Evolutionary conservation across 2,797 vertebrate genomes (phyloP).

Genomic region (Cottoperca gobio): DNA sequence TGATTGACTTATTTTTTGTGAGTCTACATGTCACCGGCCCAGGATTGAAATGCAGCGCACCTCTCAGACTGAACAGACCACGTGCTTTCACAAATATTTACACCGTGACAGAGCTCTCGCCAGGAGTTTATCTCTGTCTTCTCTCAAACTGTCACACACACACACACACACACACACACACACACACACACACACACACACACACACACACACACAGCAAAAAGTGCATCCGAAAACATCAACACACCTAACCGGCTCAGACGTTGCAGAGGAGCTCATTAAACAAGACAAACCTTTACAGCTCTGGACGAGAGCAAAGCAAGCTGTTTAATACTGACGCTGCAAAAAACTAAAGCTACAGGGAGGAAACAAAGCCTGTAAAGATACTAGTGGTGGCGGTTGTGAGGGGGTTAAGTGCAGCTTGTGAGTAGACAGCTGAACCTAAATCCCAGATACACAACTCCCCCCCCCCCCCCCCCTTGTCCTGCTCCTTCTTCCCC

Average conservation of each 20-base stretch:
- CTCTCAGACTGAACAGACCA: constrained; percentile 58
- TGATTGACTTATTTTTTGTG: too few species aligned
- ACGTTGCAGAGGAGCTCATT: constrained; percentile 70
- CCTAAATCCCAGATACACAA: constrained; percentile 81
- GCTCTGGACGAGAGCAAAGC: constrained; percentile 33
- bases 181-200: constrained; percentile 33
- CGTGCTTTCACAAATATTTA: constrained; percentile 78
- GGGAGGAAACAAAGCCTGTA: constrained; percentile 57
- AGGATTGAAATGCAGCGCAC: constrained; percentile 46
- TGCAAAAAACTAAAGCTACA: constrained; percentile 57
- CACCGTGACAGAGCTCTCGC: constrained; percentile 46
- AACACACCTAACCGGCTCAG: constrained; percentile 68
- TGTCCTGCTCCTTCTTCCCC: constrained; percentile 52
- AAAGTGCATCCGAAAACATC: constrained; percentile 49
- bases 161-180: constrained; percentile 33
- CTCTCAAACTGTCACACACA: constrained; percentile 14
- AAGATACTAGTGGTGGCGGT: constrained; percentile 34
- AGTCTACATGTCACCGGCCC: too few species aligned
- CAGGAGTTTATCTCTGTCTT: constrained; percentile 29
- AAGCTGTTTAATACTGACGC: constrained; percentile 69
- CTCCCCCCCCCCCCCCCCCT: constrained; percentile 51
- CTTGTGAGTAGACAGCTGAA: constrained; percentile 85
- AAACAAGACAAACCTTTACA: constrained; percentile 46
- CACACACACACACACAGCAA: constrained; percentile 31
- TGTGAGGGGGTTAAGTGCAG: constrained; percentile 66